Percentiles rank a stretch among this genome's conserved stretches.
These are phyloP conservation scores for Cairina moschata DNA, from an alignment of 2,113 vertebrate species.

Conservation along the genomic window DNA sequence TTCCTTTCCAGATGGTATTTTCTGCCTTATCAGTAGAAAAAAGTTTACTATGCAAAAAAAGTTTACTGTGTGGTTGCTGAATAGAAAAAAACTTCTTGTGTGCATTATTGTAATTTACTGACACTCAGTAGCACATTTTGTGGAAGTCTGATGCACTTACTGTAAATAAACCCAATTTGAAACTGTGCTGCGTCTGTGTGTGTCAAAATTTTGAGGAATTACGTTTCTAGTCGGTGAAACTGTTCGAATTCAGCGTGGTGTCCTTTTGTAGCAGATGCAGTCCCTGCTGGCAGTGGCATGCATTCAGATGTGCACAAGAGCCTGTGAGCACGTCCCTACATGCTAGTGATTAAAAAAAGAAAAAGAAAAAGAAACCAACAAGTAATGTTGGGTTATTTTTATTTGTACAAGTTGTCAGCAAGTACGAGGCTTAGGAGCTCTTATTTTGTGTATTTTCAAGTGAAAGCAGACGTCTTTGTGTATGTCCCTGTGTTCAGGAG, in stretches of 20 bases:
- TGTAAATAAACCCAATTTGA: slow-evolving; percentile 52
- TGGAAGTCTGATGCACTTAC: slow-evolving; percentile 18
- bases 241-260: not conserved
- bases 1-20: not conserved
- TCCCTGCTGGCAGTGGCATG: not conserved
- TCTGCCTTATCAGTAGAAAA: slow-evolving; percentile 6
- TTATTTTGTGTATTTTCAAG: not conserved
- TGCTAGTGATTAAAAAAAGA: not conserved
- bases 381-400: not conserved
- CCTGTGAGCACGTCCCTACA: not conserved
- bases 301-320: too few relatives aligned
- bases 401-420: too few relatives aligned
- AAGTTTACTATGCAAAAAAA: not conserved
- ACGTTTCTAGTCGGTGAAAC: not conserved
- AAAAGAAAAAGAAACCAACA: not conserved
- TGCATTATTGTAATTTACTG: slow-evolving; percentile 13
- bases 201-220: slow-evolving; percentile 16
- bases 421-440: not conserved
- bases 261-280: not conserved
- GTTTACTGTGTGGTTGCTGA: slow-evolving; percentile 4
- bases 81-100: not conserved
- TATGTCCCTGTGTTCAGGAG: not conserved
- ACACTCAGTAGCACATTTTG: not conserved
- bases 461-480: not conserved
- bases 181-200: not conserved